These are phyloP conservation scores for Pungitius pungitius DNA, from an alignment of 2,113 vertebrate genomes.

Conservation along the genomic window DNA sequence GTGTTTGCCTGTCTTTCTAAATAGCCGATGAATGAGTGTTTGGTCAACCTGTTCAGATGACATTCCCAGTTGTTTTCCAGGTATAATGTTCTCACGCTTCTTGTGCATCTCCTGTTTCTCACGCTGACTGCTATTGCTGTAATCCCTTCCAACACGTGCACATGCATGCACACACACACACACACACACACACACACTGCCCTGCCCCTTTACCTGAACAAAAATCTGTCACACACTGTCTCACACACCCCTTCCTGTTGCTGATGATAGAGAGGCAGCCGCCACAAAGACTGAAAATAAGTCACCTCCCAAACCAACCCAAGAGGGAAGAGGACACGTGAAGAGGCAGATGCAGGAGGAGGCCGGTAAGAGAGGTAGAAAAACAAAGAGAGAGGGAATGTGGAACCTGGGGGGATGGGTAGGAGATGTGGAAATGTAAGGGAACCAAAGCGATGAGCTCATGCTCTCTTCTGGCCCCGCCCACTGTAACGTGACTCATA, in stretches of 20 bases:
- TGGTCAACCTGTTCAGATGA: conserved; percentile 51
- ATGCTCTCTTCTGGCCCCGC: conserved; percentile 48
- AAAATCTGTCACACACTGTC: conserved; percentile 41
- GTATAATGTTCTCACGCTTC: conserved; percentile 71
- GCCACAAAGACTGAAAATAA: conserved; percentile 54
- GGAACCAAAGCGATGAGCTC: conserved; percentile 66
- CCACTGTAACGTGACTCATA: conserved; percentile 66
- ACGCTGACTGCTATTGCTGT: conserved; percentile 59
- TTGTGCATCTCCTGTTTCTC: conserved; percentile 71
- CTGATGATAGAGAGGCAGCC: conserved; percentile 58
- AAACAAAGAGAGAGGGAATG: conserved; percentile 33
- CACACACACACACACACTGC: conserved; percentile 17
- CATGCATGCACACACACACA: conserved; percentile 30
- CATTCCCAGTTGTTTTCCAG: conserved; percentile 74
- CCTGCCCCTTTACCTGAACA: conserved; percentile 45
- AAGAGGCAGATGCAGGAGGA: conserved; percentile 33
- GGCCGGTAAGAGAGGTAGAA: conserved; percentile 31
- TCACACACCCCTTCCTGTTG: conserved; percentile 55
- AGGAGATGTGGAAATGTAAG: conserved; percentile 44
- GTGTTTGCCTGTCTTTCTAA: conserved; percentile 38
- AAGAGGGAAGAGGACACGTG: not conserved
- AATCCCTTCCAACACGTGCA: conserved; percentile 53
- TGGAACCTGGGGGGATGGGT: conserved; percentile 6
- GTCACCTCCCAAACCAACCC: conserved; percentile 18
- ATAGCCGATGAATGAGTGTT: conserved; percentile 32